Conservation (phyloP, 92 coral and sea anemone genomes). For the Actinostola sp. region DNA sequence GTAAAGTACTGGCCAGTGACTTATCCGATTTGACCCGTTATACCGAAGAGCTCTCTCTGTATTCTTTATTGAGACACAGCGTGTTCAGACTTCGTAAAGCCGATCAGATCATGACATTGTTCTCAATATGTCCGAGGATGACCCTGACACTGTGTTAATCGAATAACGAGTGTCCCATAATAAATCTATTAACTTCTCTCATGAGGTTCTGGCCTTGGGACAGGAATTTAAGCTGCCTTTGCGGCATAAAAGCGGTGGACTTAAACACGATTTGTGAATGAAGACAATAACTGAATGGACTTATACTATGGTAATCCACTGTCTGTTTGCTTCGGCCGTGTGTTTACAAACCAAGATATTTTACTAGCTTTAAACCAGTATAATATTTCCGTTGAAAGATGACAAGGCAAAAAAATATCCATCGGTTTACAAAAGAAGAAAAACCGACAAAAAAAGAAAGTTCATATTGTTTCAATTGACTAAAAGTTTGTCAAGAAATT, state of each 20-base stretch:
- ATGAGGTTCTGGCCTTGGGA: conserved; percentile 17
- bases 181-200: conserved; percentile 19
- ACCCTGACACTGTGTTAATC: conserved; percentile 30
- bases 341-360: conserved; percentile 45
- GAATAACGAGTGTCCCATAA: conserved; percentile 24
- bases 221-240: not conserved
- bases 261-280: conserved; percentile 18
- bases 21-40: not conserved
- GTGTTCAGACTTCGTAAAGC: conserved; percentile 15
- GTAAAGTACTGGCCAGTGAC: not conserved
- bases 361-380: not conserved
- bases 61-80: not conserved
- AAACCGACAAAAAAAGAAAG: not conserved
- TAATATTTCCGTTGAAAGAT: not conserved
- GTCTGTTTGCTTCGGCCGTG: conserved; percentile 50
- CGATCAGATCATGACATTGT: conserved; percentile 30
- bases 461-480: not conserved
- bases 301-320: conserved; percentile 51
- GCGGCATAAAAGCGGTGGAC: conserved; percentile 20
- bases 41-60: conserved; percentile 9
- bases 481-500: conserved; percentile 24
- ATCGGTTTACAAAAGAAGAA: not conserved
- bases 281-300: conserved; percentile 36
- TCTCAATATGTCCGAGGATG: conserved; percentile 27
- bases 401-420: not conserved